Evolutionary conservation across 2,888 invertebrate species (phyloP), one percentile per base, ranked within the genome.

Genomic region (Pseudanteris insignis): DNA sequence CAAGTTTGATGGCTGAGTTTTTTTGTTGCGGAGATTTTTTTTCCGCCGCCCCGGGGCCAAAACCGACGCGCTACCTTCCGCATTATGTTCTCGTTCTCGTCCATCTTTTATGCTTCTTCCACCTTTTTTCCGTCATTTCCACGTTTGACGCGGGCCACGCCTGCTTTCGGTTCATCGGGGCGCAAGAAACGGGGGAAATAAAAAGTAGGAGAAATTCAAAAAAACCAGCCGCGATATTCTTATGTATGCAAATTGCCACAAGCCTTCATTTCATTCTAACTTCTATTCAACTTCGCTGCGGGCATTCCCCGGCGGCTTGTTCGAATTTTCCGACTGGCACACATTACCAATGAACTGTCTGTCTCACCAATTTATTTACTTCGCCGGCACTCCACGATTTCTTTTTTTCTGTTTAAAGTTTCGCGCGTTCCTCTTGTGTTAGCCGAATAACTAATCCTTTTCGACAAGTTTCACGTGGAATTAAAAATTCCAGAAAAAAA

Each of bases 211-310:
- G n/a, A n/a, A n/a, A n/a, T n/a, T n/a, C n/a, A 18, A 3, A 59
- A 61, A 59, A 54, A 51, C 55, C 51, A 46, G 25, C 58, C 54
- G 46, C 50, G 41, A 53, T 38, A 37, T 58, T 55, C 59, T 50
- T 54, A 40, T 58, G 28, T 47, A 64, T 64, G 64, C 61, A 64
- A 64, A 64, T 64, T 62, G 58, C 61, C 51, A 41, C 44, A 33
- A 51, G 64, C 44, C 41, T 44, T 51, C 55, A 57, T 63, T 57
- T 60, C 61, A 48, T 54, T 48, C 40, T n/a, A n/a, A 21, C 38
- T 47, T 47, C 38, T 28, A 43, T 55, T 53, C 41, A 40, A 58
- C 34, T 54, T 36, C 54, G 32, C 40, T 50, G 30, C 50, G 38
- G 47, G 29, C 51, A 37, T 37, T 61, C 61, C 53, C 61, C 18